phyloP scores from a whole-genome alignment of 2,797 vertebrate genomes.

The Galagoides demidoff region DNA sequence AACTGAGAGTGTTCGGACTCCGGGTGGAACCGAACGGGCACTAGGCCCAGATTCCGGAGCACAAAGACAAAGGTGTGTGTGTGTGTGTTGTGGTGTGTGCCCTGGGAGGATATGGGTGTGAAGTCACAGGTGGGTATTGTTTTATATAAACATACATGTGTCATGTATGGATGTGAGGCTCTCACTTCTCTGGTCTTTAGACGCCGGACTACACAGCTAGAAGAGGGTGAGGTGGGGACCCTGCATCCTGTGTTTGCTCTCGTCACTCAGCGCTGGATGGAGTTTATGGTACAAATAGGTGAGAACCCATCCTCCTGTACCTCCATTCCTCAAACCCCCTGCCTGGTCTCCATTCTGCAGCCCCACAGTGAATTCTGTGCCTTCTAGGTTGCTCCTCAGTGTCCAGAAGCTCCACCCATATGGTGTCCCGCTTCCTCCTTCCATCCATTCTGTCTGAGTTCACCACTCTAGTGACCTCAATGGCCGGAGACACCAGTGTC shows the following conservation, averaged over 20 bases:
- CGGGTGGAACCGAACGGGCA: slow-evolving; percentile 91
- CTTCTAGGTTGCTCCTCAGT: slow-evolving; percentile 66
- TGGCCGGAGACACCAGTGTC: slow-evolving; percentile 94
- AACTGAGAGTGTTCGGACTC: slow-evolving; percentile 96
- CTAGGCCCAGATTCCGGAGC: slow-evolving; percentile 91
- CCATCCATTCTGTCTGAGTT: slow-evolving; percentile 94
- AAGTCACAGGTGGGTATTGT: neutral
- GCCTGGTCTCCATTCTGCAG: neutral
- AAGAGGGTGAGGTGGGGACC: slow-evolving; percentile 94
- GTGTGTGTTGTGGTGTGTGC: neutral
- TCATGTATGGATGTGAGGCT: neutral
- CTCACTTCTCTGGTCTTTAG: slow-evolving; percentile 82
- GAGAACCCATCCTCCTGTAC: slow-evolving; percentile 60
- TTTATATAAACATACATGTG: neutral
- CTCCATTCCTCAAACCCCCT: neutral
- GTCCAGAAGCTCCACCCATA: slow-evolving; percentile 89
- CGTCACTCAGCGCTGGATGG: slow-evolving; percentile 93
- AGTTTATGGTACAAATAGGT: slow-evolving; percentile 95
- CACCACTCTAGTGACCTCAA: slow-evolving; percentile 90
- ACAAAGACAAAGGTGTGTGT: slow-evolving; percentile 91
- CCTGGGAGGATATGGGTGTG: neutral
- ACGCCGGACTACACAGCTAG: slow-evolving; percentile 91
- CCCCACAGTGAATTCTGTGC: neutral
- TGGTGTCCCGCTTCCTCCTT: slow-evolving; percentile 95
- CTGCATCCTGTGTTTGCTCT: slow-evolving; percentile 92